Base-by-base conservation (phyloP, 2,888 invertebrate genomes). In the Megamerina dolium region DNA sequence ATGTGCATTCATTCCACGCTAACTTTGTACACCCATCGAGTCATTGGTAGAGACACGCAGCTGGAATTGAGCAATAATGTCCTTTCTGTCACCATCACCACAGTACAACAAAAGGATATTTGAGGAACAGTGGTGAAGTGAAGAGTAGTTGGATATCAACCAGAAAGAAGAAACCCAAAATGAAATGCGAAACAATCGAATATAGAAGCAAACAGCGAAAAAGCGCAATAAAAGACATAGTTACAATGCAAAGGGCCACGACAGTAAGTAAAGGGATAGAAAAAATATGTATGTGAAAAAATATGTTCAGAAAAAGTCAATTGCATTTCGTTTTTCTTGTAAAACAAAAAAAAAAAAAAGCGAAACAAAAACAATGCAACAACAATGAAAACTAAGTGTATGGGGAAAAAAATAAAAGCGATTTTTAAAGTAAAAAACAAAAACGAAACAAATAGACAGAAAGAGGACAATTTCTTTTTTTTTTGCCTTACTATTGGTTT, bases 31-130 rank as follows among this genome's bases (percentile, higher is more conserved):
- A 13, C 31, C 12, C 3, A n/a, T 2, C 10, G 27, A 14, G 37
- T 12, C 19, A 9, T 31, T 12, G 17, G 33, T 18, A 29, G 8
- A 14, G 8, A 16, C 12, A 39, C 26, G 18, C 18, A 33, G 23
- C 40, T 31, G 13, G 17, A 40, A 40, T 40, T 40, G 40, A 40
- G 40, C 40, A 40, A 40, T 20, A 14, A 32, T 42, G 41, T 46
- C 39, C 33, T 27, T 39, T 16, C 18, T n/a, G n/a, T 23, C 36
- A 27, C 18, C 37, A 36, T 39, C 42, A 26, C 26, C 26, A 14
- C 20, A 35, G n/a, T n/a, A n/a, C n/a, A 14, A 31, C 31, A 23
- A 23, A 10, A 8, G 10, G 6, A 23, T 8, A 23, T 23, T 8
- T 10, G 23, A 23, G 23, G 6, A 23, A n/a, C n/a, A n/a, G n/a